Evolutionary conservation across 2,113 vertebrate species (phyloP).

Genomic region (Ceratotherium simum): DNA sequence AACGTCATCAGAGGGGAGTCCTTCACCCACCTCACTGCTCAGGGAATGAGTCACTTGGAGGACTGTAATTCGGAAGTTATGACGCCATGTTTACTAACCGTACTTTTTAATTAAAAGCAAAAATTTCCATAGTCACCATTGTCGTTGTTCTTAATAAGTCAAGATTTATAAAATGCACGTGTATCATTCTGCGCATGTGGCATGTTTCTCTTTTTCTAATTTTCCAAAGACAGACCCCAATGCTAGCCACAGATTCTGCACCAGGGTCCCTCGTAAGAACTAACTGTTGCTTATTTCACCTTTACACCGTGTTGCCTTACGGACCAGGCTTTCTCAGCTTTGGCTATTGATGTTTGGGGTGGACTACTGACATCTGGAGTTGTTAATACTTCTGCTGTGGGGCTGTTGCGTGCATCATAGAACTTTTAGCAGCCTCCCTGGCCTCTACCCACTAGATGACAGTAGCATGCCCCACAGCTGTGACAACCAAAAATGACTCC

Average conservation of each 20-base stretch:
- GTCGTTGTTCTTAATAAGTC: not conserved
- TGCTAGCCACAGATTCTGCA: not conserved
- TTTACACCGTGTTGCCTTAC: rapidly evolving
- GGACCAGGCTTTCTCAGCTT: not conserved
- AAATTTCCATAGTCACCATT: not conserved
- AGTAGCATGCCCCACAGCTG: not conserved
- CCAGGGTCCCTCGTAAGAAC: not conserved
- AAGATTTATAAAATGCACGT: not conserved
- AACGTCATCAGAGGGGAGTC: slow-evolving; percentile 1
- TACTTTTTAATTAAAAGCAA: slow-evolving; percentile 55
- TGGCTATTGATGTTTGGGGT: rapidly evolving
- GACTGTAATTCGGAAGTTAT: slow-evolving; percentile 11
- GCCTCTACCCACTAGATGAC: rapidly evolving
- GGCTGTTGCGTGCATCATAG: rapidly evolving
- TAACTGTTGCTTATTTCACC: rapidly evolving
- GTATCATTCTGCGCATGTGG: rapidly evolving
- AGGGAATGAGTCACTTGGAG: not conserved
- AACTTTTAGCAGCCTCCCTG: rapidly evolving
- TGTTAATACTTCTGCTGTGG: rapidly evolving
- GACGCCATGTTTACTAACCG: slow-evolving; percentile 37
- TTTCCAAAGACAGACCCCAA: not conserved
- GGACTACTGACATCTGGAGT: rapidly evolving
- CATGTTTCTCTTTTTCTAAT: not conserved
- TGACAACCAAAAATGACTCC: not conserved
- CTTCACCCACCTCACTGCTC: slow-evolving; percentile 41